Conservation (phyloP, 2,888 invertebrate species). For the Incurvaria masculella region DNA sequence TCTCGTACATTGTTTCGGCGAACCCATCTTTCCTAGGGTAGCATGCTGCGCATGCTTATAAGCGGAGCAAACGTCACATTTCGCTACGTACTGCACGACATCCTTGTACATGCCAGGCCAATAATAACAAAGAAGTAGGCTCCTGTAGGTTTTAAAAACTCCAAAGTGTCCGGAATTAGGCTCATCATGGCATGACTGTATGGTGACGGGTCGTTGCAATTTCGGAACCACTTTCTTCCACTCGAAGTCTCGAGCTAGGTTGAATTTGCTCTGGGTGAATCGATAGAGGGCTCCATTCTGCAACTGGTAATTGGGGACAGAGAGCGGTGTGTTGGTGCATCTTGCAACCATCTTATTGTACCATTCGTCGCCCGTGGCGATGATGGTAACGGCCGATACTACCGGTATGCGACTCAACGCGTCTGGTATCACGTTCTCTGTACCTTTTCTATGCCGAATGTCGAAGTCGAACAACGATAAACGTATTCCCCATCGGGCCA, state of each 20-base stretch:
- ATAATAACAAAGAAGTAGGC: conserved; percentile 13
- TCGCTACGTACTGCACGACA: conserved; percentile 10
- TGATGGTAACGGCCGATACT: not conserved
- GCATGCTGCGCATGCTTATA: conserved; percentile 11
- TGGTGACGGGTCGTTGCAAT: not conserved
- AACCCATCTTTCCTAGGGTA: conserved; percentile 16
- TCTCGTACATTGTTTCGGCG: conserved; percentile 15
- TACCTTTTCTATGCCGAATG: conserved; percentile 8
- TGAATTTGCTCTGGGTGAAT: not conserved
- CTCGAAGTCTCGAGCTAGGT: not conserved
- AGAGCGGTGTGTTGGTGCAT: not conserved
- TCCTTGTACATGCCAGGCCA: conserved; percentile 17
- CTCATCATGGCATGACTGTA: not conserved
- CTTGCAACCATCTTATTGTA: not conserved
- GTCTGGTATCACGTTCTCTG: conserved; percentile 7
- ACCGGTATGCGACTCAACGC: conserved; percentile 8
- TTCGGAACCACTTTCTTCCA: not conserved
- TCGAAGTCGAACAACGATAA: conserved; percentile 8
- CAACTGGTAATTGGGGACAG: not conserved
- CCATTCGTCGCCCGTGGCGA: not conserved
- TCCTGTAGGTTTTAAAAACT: conserved; percentile 18
- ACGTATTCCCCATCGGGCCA: conserved; percentile 12
- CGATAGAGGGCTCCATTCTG: not conserved
- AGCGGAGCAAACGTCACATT: conserved; percentile 12
- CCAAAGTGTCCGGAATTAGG: conserved; percentile 16